Base-by-base conservation (phyloP, 1,140 invertebrate species). In the Limonius californicus region DNA sequence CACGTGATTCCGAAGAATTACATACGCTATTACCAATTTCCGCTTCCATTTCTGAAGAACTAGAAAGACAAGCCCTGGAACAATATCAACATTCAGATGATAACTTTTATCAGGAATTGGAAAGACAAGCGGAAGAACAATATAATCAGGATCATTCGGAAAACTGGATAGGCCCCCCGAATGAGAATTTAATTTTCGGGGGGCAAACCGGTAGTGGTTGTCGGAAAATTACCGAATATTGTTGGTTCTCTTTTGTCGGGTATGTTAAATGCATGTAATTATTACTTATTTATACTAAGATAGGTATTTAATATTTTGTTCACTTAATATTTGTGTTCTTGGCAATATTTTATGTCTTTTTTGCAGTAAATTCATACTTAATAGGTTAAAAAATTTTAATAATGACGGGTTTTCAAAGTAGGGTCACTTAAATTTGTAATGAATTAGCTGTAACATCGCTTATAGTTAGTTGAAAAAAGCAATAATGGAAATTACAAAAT, bases 111-210 rank as follows among this genome's bases (percentile, higher is more conserved):
- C 70, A 64, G 16, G 73, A 75, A 39, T 53, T 75, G 59, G 73
- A 75, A 63, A 61, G 71, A 19, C 72, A 75, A 54, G 73, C 73
- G 1, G 65, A 67, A 30, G 73, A 75, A 59, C 72, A 75, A 56
- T 75, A 73, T 62, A 71, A 74, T 18, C 69, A 71, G 11, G 59
- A 63, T 58, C 56, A 63, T 59, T 68, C 71, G 70, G 71, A 73
- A 74, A 74, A 74, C 71, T 72, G 50, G 60, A 64, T 54, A 35
- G 56, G 68, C 72, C 72, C 72, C 72, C 71, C 72, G 70, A 74
- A 67, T 63, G 15, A 35, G 61, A 30, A 27, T 39, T 57, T 68
- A 21, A 54, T 59, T 59, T 68, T 73, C 70, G 70, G 72, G 72
- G 72, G 72, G 72, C 70, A 62, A 1, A 18, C 21, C 2, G 11